Evolutionary conservation across 2,888 invertebrate species (phyloP).

Genomic region (Zelleria hepariella): DNA sequence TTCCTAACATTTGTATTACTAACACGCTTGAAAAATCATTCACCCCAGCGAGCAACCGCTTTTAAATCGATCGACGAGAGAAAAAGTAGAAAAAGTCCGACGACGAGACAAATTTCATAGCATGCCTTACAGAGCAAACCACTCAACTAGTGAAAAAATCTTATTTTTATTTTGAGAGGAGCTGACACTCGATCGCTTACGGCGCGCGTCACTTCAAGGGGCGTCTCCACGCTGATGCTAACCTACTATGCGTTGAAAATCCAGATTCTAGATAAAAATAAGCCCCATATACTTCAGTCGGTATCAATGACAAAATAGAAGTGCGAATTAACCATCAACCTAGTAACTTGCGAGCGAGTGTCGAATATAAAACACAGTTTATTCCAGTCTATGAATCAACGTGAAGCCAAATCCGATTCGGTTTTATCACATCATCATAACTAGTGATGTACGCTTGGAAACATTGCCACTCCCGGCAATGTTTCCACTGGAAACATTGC

Average conservation of each 20-base stretch:
- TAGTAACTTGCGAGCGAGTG: neutral
- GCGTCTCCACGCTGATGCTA: neutral
- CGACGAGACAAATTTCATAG: conserved; percentile 56
- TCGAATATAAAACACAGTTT: neutral
- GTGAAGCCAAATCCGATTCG: neutral
- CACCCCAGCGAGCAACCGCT: neutral
- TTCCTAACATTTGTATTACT: neutral
- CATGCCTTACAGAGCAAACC: conserved; percentile 57
- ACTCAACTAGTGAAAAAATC: conserved; percentile 62
- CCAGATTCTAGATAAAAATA: neutral
- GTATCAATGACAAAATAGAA: no score
- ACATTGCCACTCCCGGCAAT: no score
- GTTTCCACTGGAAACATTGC: no score
- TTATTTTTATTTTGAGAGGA: conserved; percentile 64
- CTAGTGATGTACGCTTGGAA: no score
- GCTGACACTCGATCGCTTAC: conserved; percentile 69
- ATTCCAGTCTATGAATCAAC: neutral
- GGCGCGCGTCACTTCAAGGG: conserved; percentile 51
- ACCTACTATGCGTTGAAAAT: neutral
- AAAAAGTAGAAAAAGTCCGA: conserved; percentile 22
- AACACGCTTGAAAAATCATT: neutral
- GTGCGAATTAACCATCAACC: no score
- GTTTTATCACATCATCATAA: neutral
- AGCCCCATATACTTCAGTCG: no score
- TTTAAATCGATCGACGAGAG: conserved; percentile 4